Evolutionary conservation across 2,888 invertebrate genomes (phyloP), one percentile per base, ranked within the genome.

Genomic region (Drosophila merina): DNA sequence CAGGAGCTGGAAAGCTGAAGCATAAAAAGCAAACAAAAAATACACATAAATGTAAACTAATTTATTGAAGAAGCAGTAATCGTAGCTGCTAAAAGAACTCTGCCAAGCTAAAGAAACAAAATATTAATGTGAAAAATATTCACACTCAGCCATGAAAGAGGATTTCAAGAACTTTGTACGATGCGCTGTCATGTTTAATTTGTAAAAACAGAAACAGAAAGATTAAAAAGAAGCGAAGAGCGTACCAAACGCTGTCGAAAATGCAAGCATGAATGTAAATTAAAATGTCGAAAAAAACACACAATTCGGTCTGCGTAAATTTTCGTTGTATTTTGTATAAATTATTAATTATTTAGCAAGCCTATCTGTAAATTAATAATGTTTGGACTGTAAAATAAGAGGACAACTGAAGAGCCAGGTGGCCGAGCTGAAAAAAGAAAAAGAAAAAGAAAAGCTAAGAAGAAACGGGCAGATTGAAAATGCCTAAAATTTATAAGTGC

Each of bases 31-130:
- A 79, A 76, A 33, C 10, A 33, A 72, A 56, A 68, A 62, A 68
- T 55, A 86, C 64, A 72, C 71, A 57, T 78, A 74, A 85, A 70
- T 87, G 71, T 86, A 87, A 82, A 74, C 72, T 89, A 84, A 86
- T 79, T 81, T 79, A 87, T 88, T 77, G 76, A 76, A 77, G 74
- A 78, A 78, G 72, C 76, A 70, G 72, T 71, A 45, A 56, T 30
- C 25, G 38, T 36, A 63, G 48, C 74, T 75, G 66, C 68, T 52
- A 47, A 55, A 9, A 47, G 38, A 9, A 45, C 57, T 44, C 49
- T 30, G 40, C 49, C 49, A 28, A 60, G 40, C 54, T 26, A 38
- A 33, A 33, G 26, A 60, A 57, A 36, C 50, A 30, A 52, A 20
- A 51, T 10, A 45, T 40, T 40, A 25, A 25, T 33, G 20, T 25